These are phyloP conservation scores for Machimus atricapillus DNA, from an alignment of 2,888 invertebrate species.

Conservation along the genomic window DNA sequence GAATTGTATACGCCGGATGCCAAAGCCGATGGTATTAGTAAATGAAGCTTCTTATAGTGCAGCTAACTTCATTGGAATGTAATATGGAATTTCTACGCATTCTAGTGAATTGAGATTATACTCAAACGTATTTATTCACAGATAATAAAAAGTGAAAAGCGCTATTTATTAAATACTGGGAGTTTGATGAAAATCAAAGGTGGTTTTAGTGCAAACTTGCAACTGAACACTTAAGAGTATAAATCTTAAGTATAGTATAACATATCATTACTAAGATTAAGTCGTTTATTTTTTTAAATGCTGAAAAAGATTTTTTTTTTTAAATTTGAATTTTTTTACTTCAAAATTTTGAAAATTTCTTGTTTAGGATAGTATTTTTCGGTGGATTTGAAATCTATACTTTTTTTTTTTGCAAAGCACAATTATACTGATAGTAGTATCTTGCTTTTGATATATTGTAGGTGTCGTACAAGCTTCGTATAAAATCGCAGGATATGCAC, in stretches of 20 bases:
- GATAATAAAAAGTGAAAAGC: background rate
- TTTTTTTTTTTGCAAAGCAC: background rate
- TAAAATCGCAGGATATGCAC: constrained; percentile 12
- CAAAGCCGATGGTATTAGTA: background rate
- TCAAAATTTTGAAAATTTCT: background rate
- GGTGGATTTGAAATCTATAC: background rate
- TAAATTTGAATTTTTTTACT: background rate
- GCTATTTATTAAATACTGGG: background rate
- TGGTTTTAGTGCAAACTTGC: background rate
- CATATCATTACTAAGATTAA: background rate
- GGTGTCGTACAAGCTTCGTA: background rate
- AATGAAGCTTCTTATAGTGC: background rate
- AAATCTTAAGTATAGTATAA: background rate
- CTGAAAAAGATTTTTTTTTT: background rate
- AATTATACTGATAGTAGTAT: background rate
- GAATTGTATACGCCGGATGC: background rate
- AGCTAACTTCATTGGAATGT: background rate
- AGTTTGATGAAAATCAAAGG: background rate
- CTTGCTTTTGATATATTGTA: background rate
- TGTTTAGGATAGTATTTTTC: background rate
- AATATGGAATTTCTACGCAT: background rate
- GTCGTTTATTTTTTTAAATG: background rate
- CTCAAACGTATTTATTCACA: background rate
- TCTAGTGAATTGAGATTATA: background rate
- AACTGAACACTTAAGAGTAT: background rate